Base-by-base conservation (phyloP, 2,113 vertebrate genomes). In the Salvelinus sp. region DNA sequence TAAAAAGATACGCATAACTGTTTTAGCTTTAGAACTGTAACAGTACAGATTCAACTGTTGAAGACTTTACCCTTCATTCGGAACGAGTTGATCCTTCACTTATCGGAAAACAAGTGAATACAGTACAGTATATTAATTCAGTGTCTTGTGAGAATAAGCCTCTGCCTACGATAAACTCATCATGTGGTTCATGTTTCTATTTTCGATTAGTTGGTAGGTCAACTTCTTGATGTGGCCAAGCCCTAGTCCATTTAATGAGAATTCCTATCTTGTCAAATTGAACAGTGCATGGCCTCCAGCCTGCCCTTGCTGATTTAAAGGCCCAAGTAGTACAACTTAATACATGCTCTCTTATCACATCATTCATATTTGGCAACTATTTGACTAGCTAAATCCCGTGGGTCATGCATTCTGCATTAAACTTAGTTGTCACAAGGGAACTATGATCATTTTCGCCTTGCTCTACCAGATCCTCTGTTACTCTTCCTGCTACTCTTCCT, bases 181-280 rank as follows among this genome's bases (percentile, higher is more conserved):
- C 47, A 75, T 13, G 25, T 28, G 33, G 73, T 76, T 68, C 69
- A 66, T 30, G 33, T 68, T 69, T 81, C 64, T 79, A 75, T 79
- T 80, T 86, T 76, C 65, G 20, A 75, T 83, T 78, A 75, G 78
- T 68, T 69, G 78, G 73, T 81, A 71, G 71, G 81, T 81, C 79
- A 79, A 30, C 74, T 27, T 76, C 80, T 78, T 38, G 62, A 74
- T 74, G 76, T 73, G 76, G 63, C 74, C 22, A 72, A 30, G 70
- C 63, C 71, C 76, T 77, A 69, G 79, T 80, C 83, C 23, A 28
- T 79, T 75, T 86, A 81, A 83, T 83, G 70, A 67, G 76, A 83
- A 77, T 65, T 64, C 22, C 64, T 79, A 79, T 81, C 74, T 77
- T 81, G 80, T 77, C 65, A 77, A 73, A 65, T 57, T 58, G 74